Evolutionary conservation across 2,113 vertebrate genomes (phyloP), one percentile per base, ranked within the genome.

Genomic region (Alligator sinensis): DNA sequence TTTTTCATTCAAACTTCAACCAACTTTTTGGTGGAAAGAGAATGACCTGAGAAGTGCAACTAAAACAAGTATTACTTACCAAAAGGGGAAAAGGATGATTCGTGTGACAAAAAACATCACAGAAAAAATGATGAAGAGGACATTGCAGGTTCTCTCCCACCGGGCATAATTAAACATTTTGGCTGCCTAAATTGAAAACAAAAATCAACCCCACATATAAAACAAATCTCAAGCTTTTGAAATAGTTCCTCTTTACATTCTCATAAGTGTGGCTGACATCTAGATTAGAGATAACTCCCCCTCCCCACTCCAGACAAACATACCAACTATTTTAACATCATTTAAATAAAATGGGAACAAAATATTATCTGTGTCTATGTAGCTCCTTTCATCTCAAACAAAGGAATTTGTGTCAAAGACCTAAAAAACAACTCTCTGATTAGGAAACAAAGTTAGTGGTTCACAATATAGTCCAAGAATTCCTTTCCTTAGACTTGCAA

Each of bases 161-260:
- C 88, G 98, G 80, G 99, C 99, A 0, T 99, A 99, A 96, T 99
- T 99, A 96, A 99, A 99, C 95, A 99, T 94, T 97, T 99, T 99
- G 78, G 99, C 99, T 70, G 99, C 99, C 99, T 99, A 84, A 93
- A 97, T 84, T 90, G 72, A 90, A 47, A 47, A 95, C 17, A 90
- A 90, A 97, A 94, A 68, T 0, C 95, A 82, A 92, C 63, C 86
- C 96, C 93, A 61, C 0, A 0, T 11, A 78, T 89, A 94, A 74
- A 88, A 83, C 54, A 86, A 92, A 77, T 91, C 88, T 38, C 59
- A 38, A 38, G 34, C 74, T 21, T 80, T 55, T 22, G 59, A 86
- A 89, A 84, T 84, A 86, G 47, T 83, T 75, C 70, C 57, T n/a
- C 57, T 86, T 66, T 66, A 25, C 6, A 3, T 82, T 95, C 91